phyloP scores from a whole-genome alignment of 2,113 vertebrate genomes.

The Ahaetulla prasina region DNA sequence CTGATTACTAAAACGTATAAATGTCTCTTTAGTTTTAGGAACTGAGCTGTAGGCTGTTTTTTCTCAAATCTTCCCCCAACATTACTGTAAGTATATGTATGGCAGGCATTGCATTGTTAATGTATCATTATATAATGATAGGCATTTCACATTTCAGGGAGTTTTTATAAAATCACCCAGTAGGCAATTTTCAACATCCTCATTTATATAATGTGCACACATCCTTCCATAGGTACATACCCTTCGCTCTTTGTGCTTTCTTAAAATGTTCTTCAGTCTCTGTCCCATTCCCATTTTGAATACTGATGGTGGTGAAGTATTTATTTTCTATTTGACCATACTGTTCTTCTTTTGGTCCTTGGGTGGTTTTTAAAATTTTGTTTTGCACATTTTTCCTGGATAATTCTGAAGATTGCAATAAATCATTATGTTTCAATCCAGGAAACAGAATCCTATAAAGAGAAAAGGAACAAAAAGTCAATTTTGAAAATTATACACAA shows the following conservation, averaged over 20 bases:
- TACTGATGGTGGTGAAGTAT: slow-evolving; percentile 17
- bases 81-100: neutral
- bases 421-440: neutral
- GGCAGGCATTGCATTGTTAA: neutral
- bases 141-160: neutral
- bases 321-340: slow-evolving; percentile 14
- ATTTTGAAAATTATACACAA: neutral
- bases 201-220: neutral
- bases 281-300: neutral
- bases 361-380: neutral
- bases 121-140: neutral
- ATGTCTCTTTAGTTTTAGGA: neutral
- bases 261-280: neutral
- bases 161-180: neutral
- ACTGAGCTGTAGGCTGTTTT: neutral
- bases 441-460: slow-evolving; percentile 2
- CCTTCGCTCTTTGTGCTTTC: neutral
- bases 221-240: neutral
- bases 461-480: accelerated
- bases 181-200: neutral
- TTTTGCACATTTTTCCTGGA: neutral
- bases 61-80: neutral
- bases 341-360: neutral
- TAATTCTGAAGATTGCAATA: slow-evolving; percentile 18
- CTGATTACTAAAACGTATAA: neutral